phyloP scores from a whole-genome alignment of 2,113 vertebrate species.

The Oryzias celebensis region DNA sequence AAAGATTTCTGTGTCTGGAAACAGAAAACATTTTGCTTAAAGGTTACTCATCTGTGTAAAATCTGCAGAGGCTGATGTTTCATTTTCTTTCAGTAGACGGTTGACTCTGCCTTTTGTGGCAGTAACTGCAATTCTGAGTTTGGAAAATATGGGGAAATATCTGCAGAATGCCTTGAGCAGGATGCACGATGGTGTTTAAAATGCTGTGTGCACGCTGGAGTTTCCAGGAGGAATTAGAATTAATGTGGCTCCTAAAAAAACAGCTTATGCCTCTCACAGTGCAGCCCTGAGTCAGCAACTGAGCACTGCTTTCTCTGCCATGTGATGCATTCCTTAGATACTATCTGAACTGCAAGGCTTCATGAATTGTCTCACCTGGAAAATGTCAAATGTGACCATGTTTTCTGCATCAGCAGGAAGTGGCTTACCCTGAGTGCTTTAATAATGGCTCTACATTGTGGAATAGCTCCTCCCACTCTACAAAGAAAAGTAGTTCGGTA shows the following conservation, averaged over 20 bases:
- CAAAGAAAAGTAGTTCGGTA: not conserved
- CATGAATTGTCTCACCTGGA: constrained; percentile 44
- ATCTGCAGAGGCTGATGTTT: not conserved
- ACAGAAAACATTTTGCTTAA: no score
- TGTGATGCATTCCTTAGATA: constrained; percentile 40
- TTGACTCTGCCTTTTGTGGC: not conserved
- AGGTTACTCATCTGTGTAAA: not conserved
- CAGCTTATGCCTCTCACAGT: constrained; percentile 36
- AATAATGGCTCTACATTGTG: not conserved
- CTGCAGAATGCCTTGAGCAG: constrained; percentile 20
- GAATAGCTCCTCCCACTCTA: not conserved
- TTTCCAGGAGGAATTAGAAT: constrained; percentile 52
- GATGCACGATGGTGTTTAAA: constrained; percentile 35
- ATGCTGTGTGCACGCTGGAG: constrained; percentile 26
- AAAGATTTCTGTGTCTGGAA: no score
- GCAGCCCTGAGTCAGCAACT: constrained; percentile 47
- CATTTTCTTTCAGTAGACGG: not conserved
- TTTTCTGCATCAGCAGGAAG: constrained; percentile 39
- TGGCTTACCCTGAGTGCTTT: not conserved
- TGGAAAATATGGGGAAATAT: not conserved
- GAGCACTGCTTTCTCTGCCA: constrained; percentile 12
- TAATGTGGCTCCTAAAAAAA: constrained; percentile 39
- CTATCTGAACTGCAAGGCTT: constrained; percentile 19
- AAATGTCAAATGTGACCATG: constrained; percentile 43
- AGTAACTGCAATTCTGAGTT: constrained; percentile 11